Base-by-base conservation (phyloP, 2,888 invertebrate genomes). In the Macrophya annulata region DNA sequence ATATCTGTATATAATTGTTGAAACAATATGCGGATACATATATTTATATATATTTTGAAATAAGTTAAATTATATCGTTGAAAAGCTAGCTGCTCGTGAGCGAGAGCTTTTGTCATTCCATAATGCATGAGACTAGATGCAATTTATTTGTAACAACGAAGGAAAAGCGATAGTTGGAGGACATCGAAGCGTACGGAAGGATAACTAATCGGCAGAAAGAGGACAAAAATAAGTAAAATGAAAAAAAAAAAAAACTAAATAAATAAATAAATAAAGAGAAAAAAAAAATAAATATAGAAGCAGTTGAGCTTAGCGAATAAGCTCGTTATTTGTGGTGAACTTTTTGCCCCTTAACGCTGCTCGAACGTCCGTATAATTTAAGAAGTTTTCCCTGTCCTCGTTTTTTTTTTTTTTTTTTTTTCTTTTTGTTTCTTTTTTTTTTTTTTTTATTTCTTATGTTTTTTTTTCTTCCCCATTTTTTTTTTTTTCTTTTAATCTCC, bases 321-420 rank as follows among this genome's bases (percentile, higher is more conserved):
- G 59, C 79, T 62, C 79, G 79, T 81, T 81, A 62, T 81, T 81
- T 81, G 62, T 62, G 62, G 81, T n/a, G 59, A 62, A 81, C 62
- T 81, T 81, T 81, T 43, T 62, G 37, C 81, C 81, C 59, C 59
- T 62, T 59, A 62, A 59, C 81, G 81, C 40, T 81, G 77, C 55
- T 62, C 62, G 62, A 81, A 81, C 59, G 43, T 21, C 40, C 43
- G 81, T 81, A 81, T 81, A 81, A 81, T 81, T 81, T 81, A 9
- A 55, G 77, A 79, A 79, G 51, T 79, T 79, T 37, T 40, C 79
- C 10, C 55, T 25, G 55, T 21, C 40, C 21, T 21, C 40, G 37
- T 37, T 45, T 76, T 48, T 6, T 21, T 45, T 10, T 48, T 76
- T 21, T 8, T 76, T 48, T 76, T 48, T 25, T 15, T 76, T 76